Evolutionary conservation across 2,113 vertebrate genomes (phyloP).

Genomic region (Mustela lutreola): DNA sequence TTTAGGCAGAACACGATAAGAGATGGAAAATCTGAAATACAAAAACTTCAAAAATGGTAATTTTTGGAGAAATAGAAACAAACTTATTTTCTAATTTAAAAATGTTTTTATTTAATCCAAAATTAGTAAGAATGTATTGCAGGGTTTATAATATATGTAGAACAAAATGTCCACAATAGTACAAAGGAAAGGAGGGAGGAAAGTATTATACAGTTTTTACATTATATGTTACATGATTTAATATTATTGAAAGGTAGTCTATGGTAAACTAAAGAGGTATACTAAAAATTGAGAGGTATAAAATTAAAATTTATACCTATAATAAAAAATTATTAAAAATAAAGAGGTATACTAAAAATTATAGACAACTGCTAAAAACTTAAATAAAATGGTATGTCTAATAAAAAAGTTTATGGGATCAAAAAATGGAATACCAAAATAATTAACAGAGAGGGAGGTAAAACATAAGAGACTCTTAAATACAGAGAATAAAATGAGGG

Average conservation of each 20-base stretch:
- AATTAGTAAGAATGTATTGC: neutral
- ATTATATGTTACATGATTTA: neutral
- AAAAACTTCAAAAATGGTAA: neutral
- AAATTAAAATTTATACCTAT: too few species aligned
- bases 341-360: neutral
- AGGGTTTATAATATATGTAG: neutral
- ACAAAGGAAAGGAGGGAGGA: neutral
- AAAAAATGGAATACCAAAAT: neutral
- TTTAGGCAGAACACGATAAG: neutral
- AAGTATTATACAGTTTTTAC: neutral
- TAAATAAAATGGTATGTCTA: neutral
- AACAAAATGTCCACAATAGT: neutral
- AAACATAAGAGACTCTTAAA: neutral
- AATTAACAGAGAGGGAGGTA: neutral
- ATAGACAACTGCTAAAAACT: neutral
- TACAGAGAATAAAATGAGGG: neutral
- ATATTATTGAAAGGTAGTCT: neutral
- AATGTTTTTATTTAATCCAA: neutral
- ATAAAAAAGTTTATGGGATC: neutral
- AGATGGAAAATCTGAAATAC: neutral
- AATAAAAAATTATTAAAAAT: too few species aligned
- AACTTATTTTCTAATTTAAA: neutral
- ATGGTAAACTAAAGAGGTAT: neutral
- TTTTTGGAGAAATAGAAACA: neutral
- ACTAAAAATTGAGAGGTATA: neutral